These are phyloP conservation scores for Eristalis tenax DNA, from an alignment of 2,888 invertebrate genomes.

Conservation along the genomic window DNA sequence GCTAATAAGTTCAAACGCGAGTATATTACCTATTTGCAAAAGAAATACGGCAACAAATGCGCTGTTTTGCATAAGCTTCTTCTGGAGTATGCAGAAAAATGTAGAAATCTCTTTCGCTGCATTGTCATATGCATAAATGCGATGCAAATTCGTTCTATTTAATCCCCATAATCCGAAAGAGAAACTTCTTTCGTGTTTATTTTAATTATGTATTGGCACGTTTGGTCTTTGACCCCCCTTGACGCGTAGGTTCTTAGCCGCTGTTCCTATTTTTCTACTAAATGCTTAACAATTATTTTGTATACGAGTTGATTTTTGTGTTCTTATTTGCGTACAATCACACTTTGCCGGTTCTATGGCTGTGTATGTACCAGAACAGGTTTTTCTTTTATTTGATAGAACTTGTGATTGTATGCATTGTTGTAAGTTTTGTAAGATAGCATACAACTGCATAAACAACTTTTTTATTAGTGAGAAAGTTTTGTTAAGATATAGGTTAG, in stretches of 20 bases:
- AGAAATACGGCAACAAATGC: not conserved
- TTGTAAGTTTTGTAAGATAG: not conserved
- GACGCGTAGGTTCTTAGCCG: conserved; percentile 10
- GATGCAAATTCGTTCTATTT: conserved; percentile 38
- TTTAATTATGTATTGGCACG: conserved; percentile 12
- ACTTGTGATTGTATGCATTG: not conserved
- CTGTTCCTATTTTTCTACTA: conserved; percentile 2
- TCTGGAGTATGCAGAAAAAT: conserved; percentile 41
- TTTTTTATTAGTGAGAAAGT: not conserved
- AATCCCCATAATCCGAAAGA: conserved; percentile 27
- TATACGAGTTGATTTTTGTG: not conserved
- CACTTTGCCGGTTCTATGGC: not conserved
- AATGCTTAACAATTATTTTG: conserved; percentile 5
- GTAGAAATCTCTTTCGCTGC: conserved; percentile 43
- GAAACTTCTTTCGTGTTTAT: conserved; percentile 40
- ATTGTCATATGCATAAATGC: not conserved
- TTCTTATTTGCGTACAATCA: not conserved
- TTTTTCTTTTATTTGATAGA: not conserved
- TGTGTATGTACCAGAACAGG: not conserved
- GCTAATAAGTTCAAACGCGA: not conserved
- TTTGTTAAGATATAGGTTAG: not conserved
- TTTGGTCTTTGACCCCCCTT: conserved; percentile 34
- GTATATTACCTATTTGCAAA: not conserved
- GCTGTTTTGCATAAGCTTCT: conserved; percentile 28
- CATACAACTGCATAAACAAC: not conserved